Percentiles rank a stretch among this genome's conserved stretches.
These are phyloP conservation scores for Meiosimyza decipiens DNA, from an alignment of 2,888 invertebrate species.

Conservation along the genomic window DNA sequence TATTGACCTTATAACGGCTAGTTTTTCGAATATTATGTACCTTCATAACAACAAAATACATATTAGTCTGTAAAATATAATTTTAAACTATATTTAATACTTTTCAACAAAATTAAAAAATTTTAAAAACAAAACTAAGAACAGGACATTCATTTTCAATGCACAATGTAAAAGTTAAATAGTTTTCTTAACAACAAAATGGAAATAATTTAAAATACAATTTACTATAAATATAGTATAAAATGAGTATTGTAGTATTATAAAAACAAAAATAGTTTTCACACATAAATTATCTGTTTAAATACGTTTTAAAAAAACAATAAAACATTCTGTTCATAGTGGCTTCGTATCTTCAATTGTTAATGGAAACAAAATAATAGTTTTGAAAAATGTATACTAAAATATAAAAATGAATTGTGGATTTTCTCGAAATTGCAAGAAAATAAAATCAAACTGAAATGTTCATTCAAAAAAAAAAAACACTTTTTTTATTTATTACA, in stretches of 20 bases:
- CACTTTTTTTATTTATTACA: constrained; percentile 13
- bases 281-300: constrained; percentile 17
- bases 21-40: constrained; percentile 22
- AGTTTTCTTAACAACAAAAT: neutral
- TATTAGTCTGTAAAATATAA: constrained; percentile 23
- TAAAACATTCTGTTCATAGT: neutral
- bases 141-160: neutral
- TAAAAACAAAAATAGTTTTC: constrained; percentile 1
- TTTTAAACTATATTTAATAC: constrained; percentile 5
- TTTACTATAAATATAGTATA: constrained; percentile 2
- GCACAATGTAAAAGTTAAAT: neutral
- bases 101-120: constrained; percentile 7
- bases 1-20: neutral
- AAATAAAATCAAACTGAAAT: constrained; percentile 17
- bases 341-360: too few species aligned
- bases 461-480: constrained; percentile 10
- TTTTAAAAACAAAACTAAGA: neutral
- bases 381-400: constrained; percentile 8
- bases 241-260: neutral
- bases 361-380: constrained; percentile 1
- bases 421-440: constrained; percentile 1
- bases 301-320: neutral
- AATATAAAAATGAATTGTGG: neutral
- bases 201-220: neutral
- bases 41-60: neutral